phyloP scores from a whole-genome alignment of 2,113 vertebrate species.

The Trematomus loennbergii region DNA sequence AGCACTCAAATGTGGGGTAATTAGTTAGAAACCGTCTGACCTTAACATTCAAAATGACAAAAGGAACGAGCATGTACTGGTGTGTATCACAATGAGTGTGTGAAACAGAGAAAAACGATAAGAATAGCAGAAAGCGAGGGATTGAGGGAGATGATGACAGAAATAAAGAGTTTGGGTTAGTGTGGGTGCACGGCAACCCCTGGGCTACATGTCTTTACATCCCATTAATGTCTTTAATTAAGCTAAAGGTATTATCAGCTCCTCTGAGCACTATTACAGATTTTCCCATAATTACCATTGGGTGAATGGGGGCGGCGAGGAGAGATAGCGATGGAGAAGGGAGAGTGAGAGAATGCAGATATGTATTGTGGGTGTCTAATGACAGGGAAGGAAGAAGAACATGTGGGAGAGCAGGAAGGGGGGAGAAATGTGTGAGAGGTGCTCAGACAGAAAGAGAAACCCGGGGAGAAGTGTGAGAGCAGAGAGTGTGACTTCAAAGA shows the following conservation, averaged over 20 bases:
- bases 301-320: conserved; percentile 71
- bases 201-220: conserved; percentile 83
- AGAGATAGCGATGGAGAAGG: conserved; percentile 58
- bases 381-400: conserved; percentile 44
- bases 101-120: conserved; percentile 62
- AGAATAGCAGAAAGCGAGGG: conserved; percentile 53
- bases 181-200: conserved; percentile 76
- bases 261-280: conserved; percentile 83
- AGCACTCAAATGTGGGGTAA: conserved; percentile 26
- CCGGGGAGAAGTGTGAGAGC: conserved; percentile 34
- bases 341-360: conserved; percentile 57
- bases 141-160: conserved; percentile 52
- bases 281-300: conserved; percentile 84
- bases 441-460: background rate
- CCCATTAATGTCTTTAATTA: conserved; percentile 86
- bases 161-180: conserved; percentile 73
- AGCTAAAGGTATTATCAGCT: conserved; percentile 84
- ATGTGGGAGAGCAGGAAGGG: too few species aligned
- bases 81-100: conserved; percentile 48
- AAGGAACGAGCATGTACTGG: conserved; percentile 34
- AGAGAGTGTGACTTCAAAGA: conserved; percentile 72
- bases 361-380: conserved; percentile 75
- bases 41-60: conserved; percentile 45
- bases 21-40: conserved; percentile 42
- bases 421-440: conserved; percentile 14